phyloP scores from a whole-genome alignment of 53 echinoderm and acorn worm species.

The Henricia sp. region DNA sequence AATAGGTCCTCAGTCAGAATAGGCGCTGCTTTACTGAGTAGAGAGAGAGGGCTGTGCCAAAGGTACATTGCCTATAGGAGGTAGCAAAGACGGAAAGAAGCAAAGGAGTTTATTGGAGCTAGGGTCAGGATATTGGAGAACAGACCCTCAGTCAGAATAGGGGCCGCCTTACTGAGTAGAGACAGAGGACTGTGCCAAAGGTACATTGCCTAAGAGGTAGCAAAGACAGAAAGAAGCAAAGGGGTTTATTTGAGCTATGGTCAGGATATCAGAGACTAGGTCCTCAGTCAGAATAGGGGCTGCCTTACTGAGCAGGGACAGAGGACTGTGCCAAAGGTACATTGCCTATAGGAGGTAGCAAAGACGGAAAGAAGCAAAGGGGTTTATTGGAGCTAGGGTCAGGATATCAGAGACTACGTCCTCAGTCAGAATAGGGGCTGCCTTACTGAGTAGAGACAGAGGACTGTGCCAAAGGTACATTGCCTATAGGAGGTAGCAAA shows the following conservation, averaged over 20 bases:
- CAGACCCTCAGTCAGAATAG: too few relatives aligned
- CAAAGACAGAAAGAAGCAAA: not conserved
- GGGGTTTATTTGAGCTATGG: constrained; percentile 22
- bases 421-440: too few relatives aligned
- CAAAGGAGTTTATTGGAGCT: too few relatives aligned
- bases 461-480: too few relatives aligned
- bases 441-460: too few relatives aligned
- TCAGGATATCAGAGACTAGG: constrained; percentile 72
- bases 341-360: constrained; percentile 73
- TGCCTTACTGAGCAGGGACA: constrained; percentile 79
- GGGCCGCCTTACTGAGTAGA: too few relatives aligned
- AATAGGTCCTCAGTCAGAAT: constrained; percentile 84
- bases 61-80: constrained; percentile 81
- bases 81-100: too few relatives aligned
- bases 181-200: not conserved
- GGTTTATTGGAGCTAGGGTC: too few relatives aligned
- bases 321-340: constrained; percentile 76
- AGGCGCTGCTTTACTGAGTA: constrained; percentile 90
- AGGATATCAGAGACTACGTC: too few relatives aligned
- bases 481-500: too few relatives aligned
- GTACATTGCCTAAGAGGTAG: not conserved
- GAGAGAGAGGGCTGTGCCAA: constrained; percentile 76
- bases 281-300: constrained; percentile 83
- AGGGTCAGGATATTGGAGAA: too few relatives aligned
- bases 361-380: not conserved